These are phyloP conservation scores for Periophthalmus modestus DNA, from an alignment of 2,113 vertebrate genomes.

Conservation along the genomic window DNA sequence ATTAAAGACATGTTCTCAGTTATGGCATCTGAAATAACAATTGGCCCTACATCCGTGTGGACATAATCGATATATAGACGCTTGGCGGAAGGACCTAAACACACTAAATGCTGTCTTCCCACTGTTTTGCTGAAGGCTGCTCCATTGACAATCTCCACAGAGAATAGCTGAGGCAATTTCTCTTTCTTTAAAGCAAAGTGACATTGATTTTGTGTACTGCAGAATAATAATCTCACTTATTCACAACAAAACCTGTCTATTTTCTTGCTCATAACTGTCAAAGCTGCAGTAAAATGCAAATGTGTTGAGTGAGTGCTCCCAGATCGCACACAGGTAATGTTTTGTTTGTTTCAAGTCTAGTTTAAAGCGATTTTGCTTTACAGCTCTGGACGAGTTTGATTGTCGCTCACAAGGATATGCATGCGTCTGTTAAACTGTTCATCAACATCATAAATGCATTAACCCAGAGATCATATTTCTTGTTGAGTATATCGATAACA, in stretches of 20 bases:
- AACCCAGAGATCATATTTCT: conserved; percentile 20
- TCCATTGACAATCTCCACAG: not conserved
- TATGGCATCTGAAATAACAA: no score
- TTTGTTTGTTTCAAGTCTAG: conserved; percentile 30
- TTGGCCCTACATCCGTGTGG: not conserved
- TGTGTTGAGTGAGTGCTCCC: conserved; percentile 22
- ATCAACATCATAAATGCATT: conserved; percentile 7
- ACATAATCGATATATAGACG: not conserved
- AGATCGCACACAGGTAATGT: conserved; percentile 20
- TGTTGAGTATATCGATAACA: conserved; percentile 12
- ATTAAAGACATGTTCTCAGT: no score
- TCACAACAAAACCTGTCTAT: conserved; percentile 18
- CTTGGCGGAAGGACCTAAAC: not conserved
- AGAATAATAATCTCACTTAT: conserved; percentile 36
- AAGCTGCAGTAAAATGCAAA: conserved; percentile 29
- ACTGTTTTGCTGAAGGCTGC: not conserved
- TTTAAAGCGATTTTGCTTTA: conserved; percentile 20
- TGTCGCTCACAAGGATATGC: not conserved
- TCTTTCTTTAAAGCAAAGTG: not conserved
- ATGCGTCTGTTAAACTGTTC: not conserved
- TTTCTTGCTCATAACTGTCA: conserved; percentile 29
- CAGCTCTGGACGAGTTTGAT: not conserved
- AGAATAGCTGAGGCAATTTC: not conserved
- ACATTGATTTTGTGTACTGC: conserved; percentile 25
- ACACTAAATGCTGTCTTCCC: not conserved